A percentile compares a stretch with the other conserved stretches of the same genome.
Conservation (phyloP, 2,797 vertebrate species). For the Oreochromis mossambicus region DNA sequence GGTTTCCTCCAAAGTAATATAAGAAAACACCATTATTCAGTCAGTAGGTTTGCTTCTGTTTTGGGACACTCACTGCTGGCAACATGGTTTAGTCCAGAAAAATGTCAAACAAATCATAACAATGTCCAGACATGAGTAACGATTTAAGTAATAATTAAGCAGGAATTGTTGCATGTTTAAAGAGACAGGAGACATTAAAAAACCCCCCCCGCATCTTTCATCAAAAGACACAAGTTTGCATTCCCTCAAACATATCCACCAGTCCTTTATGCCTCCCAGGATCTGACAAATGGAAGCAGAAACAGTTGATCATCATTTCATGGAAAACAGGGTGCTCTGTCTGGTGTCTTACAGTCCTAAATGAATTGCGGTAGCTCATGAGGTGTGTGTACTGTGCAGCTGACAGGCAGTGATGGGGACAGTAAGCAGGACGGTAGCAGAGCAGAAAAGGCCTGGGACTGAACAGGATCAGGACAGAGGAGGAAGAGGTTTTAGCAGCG, state of each 20-base stretch:
- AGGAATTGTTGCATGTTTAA: not conserved
- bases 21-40: not conserved
- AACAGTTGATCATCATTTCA: not conserved
- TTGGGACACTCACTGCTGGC: not conserved
- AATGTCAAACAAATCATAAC: not conserved
- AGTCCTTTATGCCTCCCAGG: not conserved
- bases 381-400: not conserved
- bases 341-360: not conserved
- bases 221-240: not conserved
- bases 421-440: not conserved
- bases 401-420: conserved; percentile 29
- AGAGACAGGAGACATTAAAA: not conserved
- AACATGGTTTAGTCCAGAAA: not conserved
- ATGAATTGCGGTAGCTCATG: not conserved
- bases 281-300: not conserved
- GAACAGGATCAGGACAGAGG: conserved; percentile 58
- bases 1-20: not conserved
- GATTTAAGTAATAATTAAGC: not conserved
- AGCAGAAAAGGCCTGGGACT: conserved; percentile 40
- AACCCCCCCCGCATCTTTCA: not conserved
- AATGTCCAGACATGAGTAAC: not conserved
- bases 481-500: conserved; percentile 53
- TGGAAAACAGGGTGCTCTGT: not conserved
- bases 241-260: not conserved
- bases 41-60: not conserved